Conservation (phyloP, 1,140 invertebrate genomes). For the Neelides sp. region DNA sequence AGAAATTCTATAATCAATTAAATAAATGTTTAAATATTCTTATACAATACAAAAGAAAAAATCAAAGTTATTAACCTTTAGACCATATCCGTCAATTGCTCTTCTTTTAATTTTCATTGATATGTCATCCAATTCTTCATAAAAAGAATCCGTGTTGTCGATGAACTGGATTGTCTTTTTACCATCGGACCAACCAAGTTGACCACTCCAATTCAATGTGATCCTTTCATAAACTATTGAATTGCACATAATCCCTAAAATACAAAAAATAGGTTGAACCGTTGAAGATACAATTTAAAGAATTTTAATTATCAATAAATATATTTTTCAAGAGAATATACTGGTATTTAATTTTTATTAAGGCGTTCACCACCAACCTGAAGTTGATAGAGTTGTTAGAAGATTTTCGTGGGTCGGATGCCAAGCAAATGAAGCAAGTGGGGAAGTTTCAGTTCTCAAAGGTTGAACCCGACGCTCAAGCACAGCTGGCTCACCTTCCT, state of each 20-base stretch:
- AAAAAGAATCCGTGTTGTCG: conserved; percentile 42
- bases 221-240: conserved; percentile 66
- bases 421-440: conserved; percentile 63
- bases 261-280: too few species aligned
- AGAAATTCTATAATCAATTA: conserved; percentile 20
- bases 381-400: conserved; percentile 52
- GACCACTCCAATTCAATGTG: conserved; percentile 61
- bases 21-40: background rate
- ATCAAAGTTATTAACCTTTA: conserved; percentile 54
- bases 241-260: conserved; percentile 51
- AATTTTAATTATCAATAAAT: too few species aligned
- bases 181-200: conserved; percentile 60
- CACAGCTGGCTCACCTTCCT: conserved; percentile 59
- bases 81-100: conserved; percentile 61
- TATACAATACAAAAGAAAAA: conserved; percentile 4
- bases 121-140: conserved; percentile 51
- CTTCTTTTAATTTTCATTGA: conserved; percentile 56
- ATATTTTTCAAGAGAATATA: conserved; percentile 1
- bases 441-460: conserved; percentile 26
- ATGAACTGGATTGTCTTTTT: conserved; percentile 49
- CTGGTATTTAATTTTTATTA: conserved; percentile 8
- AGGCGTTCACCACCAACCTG: conserved; percentile 37
- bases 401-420: conserved; percentile 65
- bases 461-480: conserved; percentile 51
- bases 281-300: too few species aligned